phyloP scores from a whole-genome alignment of 2,888 invertebrate species.

The Calameuta pallipes region DNA sequence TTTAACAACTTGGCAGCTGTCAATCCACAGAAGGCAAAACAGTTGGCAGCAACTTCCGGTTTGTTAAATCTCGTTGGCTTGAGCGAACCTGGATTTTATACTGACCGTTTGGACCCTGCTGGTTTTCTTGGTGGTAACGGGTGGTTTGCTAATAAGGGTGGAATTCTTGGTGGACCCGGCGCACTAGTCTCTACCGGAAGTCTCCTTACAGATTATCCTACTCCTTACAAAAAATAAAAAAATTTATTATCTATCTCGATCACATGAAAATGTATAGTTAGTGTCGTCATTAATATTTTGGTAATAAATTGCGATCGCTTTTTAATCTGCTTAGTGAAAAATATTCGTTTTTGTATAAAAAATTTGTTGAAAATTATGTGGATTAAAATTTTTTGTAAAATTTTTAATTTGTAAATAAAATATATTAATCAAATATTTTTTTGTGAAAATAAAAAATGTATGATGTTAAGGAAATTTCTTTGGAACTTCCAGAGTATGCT shows the following conservation, averaged over 20 bases:
- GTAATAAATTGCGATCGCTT: no score
- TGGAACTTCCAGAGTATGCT: no score
- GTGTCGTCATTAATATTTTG: neutral
- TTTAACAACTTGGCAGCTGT: conserved; percentile 32
- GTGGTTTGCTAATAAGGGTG: conserved; percentile 58
- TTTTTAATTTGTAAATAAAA: no score
- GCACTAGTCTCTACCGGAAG: conserved; percentile 56
- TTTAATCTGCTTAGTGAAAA: no score
- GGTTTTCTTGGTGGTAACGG: conserved; percentile 57
- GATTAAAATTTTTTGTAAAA: no score
- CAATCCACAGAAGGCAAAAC: neutral
- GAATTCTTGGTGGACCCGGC: conserved; percentile 55
- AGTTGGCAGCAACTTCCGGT: conserved; percentile 28
- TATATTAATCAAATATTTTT: no score
- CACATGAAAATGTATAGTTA: neutral
- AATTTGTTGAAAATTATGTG: no score
- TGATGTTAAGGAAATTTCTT: no score
- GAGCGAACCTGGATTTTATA: conserved; percentile 49
- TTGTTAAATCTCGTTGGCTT: conserved; percentile 41
- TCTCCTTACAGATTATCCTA: conserved; percentile 54
- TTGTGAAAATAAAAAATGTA: no score
- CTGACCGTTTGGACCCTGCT: conserved; percentile 45
- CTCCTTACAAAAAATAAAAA: conserved; percentile 44
- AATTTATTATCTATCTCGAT: no score
- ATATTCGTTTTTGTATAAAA: no score